phyloP scores from a whole-genome alignment of 2,113 vertebrate genomes.

The Cheirogaleus medius region DNA sequence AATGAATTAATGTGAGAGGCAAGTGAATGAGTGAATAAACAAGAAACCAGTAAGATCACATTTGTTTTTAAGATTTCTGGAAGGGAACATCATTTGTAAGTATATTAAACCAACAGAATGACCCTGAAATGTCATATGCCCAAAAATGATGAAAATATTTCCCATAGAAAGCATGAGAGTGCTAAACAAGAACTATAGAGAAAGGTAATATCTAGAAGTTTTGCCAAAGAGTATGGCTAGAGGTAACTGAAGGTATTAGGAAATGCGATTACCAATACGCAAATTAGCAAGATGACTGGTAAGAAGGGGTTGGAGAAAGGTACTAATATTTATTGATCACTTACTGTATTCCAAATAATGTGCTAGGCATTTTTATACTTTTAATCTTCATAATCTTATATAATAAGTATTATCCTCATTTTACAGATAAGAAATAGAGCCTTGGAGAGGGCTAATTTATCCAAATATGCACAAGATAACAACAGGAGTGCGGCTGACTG shows the following conservation, averaged over 20 bases:
- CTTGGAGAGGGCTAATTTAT: background rate
- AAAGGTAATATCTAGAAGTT: background rate
- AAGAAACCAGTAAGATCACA: background rate
- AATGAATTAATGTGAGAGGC: background rate
- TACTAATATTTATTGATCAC: background rate
- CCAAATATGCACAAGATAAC: background rate
- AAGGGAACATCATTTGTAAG: background rate
- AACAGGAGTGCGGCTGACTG: background rate
- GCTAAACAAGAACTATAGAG: background rate
- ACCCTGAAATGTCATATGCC: background rate
- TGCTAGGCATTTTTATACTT: background rate
- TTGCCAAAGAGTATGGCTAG: background rate
- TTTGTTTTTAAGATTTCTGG: conserved; percentile 1
- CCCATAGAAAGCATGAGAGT: background rate
- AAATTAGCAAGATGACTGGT: background rate
- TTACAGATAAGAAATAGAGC: background rate
- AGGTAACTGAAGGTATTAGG: background rate
- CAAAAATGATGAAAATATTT: background rate
- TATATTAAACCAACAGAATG: background rate
- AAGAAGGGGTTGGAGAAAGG: background rate
- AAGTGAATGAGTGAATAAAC: background rate
- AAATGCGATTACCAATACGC: background rate
- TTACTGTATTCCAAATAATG: background rate
- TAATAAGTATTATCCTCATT: background rate
- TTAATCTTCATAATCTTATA: background rate